These are phyloP conservation scores for Cairina moschata DNA, from an alignment of 2,113 vertebrate species.

Conservation along the genomic window DNA sequence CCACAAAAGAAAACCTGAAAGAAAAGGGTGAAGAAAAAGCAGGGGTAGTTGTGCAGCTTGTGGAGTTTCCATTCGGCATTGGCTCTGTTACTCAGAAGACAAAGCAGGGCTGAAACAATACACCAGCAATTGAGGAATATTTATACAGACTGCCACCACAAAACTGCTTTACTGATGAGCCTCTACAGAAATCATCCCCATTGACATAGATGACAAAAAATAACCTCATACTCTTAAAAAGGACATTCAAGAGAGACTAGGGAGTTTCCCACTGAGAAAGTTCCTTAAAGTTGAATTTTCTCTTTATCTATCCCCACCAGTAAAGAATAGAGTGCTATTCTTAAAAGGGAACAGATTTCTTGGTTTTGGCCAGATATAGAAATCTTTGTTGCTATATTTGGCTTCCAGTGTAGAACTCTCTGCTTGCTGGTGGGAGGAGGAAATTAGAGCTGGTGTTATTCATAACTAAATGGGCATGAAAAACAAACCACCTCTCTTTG, in stretches of 20 bases:
- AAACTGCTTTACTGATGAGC: not conserved
- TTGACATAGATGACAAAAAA: not conserved
- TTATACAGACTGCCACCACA: not conserved
- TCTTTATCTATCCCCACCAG: conserved; percentile 68
- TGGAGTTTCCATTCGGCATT: not conserved
- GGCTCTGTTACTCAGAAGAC: not conserved
- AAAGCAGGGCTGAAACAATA: not conserved
- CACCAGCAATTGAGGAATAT: not conserved
- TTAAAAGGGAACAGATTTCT: conserved; percentile 78
- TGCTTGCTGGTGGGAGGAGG: conserved; percentile 64
- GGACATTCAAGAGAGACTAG: not conserved
- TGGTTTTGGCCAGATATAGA: conserved; percentile 74
- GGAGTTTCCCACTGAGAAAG: conserved; percentile 38
- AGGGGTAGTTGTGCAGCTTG: not conserved
- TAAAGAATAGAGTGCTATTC: conserved; percentile 63
- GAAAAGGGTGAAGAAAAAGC: not conserved
- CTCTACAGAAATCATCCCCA: not conserved
- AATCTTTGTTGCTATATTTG: conserved; percentile 78
- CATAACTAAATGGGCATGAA: conserved; percentile 71
- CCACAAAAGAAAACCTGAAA: not conserved
- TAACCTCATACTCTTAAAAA: not conserved
- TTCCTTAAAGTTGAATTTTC: conserved; percentile 59
- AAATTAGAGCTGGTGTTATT: conserved; percentile 71
- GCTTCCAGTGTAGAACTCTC: conserved; percentile 45
- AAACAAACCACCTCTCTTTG: conserved; percentile 52